These are phyloP conservation scores for Gandaritis pyraliata DNA, from an alignment of 2,888 invertebrate species.

Conservation along the genomic window DNA sequence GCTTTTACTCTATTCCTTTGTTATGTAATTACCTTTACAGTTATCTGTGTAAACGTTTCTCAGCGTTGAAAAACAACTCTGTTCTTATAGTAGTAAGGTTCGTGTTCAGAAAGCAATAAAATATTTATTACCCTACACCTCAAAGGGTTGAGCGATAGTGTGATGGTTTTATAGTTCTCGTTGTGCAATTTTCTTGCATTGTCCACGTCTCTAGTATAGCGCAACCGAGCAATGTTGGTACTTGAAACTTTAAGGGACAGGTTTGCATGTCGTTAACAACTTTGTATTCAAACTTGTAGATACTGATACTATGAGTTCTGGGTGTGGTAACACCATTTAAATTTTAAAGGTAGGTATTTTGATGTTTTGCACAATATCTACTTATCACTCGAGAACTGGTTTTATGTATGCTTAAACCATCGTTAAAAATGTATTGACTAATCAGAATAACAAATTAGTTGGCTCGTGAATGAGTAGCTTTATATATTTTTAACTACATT, in stretches of 20 bases:
- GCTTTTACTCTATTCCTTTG: constrained; percentile 66
- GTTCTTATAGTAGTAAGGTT: constrained; percentile 29
- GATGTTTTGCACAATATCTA: constrained; percentile 7
- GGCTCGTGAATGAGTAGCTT: constrained; percentile 9
- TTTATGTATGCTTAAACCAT: constrained; percentile 13
- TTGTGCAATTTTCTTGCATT: constrained; percentile 80
- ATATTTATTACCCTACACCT: constrained; percentile 71
- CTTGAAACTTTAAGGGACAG: constrained; percentile 28
- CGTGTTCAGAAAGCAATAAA: constrained; percentile 52
- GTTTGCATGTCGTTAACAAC: constrained; percentile 19
- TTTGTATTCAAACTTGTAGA: constrained; percentile 21
- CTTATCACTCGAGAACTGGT: constrained; percentile 13
- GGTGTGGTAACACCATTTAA: constrained; percentile 14
- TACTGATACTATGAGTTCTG: constrained; percentile 4
- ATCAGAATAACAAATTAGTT: constrained; percentile 14
- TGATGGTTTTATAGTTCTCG: constrained; percentile 78
- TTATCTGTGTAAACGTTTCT: constrained; percentile 51
- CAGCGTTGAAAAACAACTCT: constrained; percentile 38
- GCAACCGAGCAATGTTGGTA: constrained; percentile 44
- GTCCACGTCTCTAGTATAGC: constrained; percentile 42
- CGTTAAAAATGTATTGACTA: constrained; percentile 6
- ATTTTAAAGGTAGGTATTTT: not conserved
- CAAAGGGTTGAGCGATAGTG: constrained; percentile 77
- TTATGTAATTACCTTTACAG: constrained; percentile 72
- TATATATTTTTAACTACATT: constrained; percentile 24